These are phyloP conservation scores for Poecilus cupreus DNA, from an alignment of 2,888 invertebrate species.

Conservation along the genomic window DNA sequence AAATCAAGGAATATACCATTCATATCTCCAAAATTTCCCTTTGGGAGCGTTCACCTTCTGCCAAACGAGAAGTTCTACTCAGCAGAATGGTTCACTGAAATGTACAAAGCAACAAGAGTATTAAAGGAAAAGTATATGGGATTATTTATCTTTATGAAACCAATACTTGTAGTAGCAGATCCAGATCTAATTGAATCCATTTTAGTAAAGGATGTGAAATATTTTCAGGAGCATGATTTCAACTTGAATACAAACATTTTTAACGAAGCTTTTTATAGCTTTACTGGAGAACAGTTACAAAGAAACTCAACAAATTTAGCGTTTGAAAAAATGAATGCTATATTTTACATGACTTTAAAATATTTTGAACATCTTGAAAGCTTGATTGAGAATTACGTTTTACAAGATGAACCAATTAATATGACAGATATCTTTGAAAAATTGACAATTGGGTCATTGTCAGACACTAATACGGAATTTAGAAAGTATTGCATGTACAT, in stretches of 20 bases:
- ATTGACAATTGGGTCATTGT: neutral
- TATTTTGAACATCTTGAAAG: neutral
- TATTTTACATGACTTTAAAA: neutral
- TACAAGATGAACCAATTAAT: neutral
- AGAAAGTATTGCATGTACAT: neutral
- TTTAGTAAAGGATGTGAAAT: neutral
- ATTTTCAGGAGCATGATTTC: neutral
- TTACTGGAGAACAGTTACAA: no score
- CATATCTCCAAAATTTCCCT: constrained; percentile 12
- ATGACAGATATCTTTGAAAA: neutral
- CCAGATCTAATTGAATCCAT: neutral
- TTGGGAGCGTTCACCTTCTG: neutral
- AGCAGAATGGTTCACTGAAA: constrained; percentile 8
- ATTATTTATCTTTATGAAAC: constrained; percentile 17
- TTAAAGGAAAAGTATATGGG: neutral
- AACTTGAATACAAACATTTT: neutral
- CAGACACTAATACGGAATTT: neutral
- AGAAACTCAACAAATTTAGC: no score
- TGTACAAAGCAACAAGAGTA: neutral
- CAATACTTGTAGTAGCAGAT: neutral
- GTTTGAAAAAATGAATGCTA: neutral
- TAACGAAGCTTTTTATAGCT: neutral
- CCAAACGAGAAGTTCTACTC: neutral
- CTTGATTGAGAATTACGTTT: neutral
- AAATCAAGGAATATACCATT: constrained; percentile 1